Evolutionary conservation across 2,113 vertebrate species (phyloP).

Genomic region (Hemiprocne comata): DNA sequence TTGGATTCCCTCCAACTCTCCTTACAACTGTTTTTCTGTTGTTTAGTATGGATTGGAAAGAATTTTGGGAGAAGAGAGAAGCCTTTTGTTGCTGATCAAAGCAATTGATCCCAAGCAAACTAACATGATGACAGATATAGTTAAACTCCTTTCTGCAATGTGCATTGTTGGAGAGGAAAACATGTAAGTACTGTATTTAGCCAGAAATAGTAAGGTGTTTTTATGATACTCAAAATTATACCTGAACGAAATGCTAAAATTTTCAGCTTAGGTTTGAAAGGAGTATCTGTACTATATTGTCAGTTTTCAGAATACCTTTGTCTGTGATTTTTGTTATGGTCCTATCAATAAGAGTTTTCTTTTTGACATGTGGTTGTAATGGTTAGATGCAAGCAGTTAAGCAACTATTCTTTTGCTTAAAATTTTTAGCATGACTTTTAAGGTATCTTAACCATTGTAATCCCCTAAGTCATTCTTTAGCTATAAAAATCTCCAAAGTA

Average conservation of each 20-base stretch:
- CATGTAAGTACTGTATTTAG: conserved; percentile 80
- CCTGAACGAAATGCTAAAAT: not conserved
- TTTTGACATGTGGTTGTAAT: not conserved
- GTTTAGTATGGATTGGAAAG: conserved; percentile 93
- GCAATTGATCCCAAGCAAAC: conserved; percentile 89
- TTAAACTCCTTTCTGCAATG: conserved; percentile 95
- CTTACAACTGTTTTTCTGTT: conserved; percentile 26
- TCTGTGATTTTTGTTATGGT: not conserved
- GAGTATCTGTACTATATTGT: not conserved
- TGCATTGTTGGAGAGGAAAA: conserved; percentile 98
- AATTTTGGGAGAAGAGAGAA: conserved; percentile 93
- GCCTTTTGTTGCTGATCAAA: conserved; percentile 87
- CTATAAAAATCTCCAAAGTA: not conserved
- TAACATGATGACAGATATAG: conserved; percentile 93
- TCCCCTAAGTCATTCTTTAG: not conserved
- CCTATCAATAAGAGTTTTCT: not conserved
- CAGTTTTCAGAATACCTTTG: not conserved
- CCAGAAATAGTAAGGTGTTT: not conserved
- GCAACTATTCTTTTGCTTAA: not conserved
- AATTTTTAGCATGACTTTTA: not conserved
- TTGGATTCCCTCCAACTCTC: not conserved
- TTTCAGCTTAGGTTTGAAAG: not conserved
- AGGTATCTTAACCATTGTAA: not conserved
- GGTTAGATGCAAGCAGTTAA: not conserved
- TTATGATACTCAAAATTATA: not conserved